phyloP scores from a whole-genome alignment of 1,140 invertebrate genomes.

The Macrosteles quadrilineatus region DNA sequence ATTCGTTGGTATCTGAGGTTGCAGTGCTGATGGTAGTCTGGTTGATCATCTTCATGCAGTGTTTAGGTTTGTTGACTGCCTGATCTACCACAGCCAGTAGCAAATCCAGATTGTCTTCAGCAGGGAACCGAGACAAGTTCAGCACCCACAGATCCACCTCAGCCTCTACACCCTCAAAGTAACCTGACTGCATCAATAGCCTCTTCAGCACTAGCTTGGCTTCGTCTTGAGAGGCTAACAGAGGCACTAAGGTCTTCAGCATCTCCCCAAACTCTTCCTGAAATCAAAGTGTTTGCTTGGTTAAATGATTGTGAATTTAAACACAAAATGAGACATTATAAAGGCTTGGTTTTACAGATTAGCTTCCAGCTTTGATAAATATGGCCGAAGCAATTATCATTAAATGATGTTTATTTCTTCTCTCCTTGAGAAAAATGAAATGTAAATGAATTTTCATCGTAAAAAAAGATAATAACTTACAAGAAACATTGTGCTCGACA shows the following conservation, averaged over 20 bases:
- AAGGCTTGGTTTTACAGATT: too few relatives aligned
- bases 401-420: too few relatives aligned
- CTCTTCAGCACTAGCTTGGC: slow-evolving; percentile 1
- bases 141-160: slow-evolving; percentile 3
- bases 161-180: slow-evolving; percentile 8
- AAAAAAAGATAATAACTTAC: too few relatives aligned
- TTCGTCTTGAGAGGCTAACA: background rate
- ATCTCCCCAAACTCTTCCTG: background rate
- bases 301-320: too few relatives aligned
- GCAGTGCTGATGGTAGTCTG: background rate
- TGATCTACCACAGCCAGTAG: background rate
- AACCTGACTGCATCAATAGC: background rate
- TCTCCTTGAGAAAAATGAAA: too few relatives aligned
- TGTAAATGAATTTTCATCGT: too few relatives aligned
- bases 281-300: too few relatives aligned
- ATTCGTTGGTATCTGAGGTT: background rate
- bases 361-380: too few relatives aligned
- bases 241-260: background rate
- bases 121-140: background rate
- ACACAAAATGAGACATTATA: too few relatives aligned
- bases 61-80: background rate
- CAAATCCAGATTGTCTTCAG: background rate
- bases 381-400: too few relatives aligned
- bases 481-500: too few relatives aligned
- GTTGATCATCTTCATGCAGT: background rate